Conservation (phyloP, 1,140 invertebrate genomes). For the Anastatus disparis region DNA sequence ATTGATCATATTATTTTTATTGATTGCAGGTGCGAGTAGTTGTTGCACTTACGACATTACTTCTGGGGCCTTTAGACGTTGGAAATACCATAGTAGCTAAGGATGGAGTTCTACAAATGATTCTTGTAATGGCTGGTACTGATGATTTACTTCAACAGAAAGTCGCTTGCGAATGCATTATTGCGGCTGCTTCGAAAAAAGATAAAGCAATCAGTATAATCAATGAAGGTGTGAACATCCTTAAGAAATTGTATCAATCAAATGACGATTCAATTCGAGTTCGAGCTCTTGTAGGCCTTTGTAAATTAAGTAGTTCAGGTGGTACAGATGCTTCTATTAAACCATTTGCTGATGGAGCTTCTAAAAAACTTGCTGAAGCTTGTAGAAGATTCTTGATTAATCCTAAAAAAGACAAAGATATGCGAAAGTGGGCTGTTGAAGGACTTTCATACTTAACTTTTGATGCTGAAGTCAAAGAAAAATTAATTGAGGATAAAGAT, state of each 20-base stretch:
- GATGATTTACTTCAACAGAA: conserved; percentile 86
- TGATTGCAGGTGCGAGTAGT: conserved; percentile 76
- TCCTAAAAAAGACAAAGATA: conserved; percentile 86
- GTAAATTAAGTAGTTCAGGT: conserved; percentile 95
- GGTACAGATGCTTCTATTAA: conserved; percentile 94
- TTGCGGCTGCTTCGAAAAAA: conserved; percentile 96
- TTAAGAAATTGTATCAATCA: conserved; percentile 93
- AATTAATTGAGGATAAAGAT: conserved; percentile 86
- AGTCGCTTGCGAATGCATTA: conserved; percentile 95
- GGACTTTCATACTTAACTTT: conserved; percentile 96
- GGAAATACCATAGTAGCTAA: conserved; percentile 92
- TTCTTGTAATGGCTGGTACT: conserved; percentile 94
- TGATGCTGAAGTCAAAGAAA: conserved; percentile 99
- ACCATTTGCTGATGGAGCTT: conserved; percentile 95
- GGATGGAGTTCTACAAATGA: conserved; percentile 96
- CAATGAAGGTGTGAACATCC: conserved; percentile 89
- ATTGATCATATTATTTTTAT: conserved; percentile 7
- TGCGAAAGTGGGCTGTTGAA: conserved; percentile 96
- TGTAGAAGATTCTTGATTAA: conserved; percentile 92
- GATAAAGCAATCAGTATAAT: conserved; percentile 95
- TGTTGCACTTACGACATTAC: conserved; percentile 89
- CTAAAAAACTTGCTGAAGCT: conserved; percentile 91
- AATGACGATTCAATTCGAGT: conserved; percentile 91
- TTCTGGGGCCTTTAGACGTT: conserved; percentile 92
- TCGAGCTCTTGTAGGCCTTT: conserved; percentile 91